Base-by-base conservation (phyloP, 2,797 vertebrate species). In the Takifugu ocellatus region DNA sequence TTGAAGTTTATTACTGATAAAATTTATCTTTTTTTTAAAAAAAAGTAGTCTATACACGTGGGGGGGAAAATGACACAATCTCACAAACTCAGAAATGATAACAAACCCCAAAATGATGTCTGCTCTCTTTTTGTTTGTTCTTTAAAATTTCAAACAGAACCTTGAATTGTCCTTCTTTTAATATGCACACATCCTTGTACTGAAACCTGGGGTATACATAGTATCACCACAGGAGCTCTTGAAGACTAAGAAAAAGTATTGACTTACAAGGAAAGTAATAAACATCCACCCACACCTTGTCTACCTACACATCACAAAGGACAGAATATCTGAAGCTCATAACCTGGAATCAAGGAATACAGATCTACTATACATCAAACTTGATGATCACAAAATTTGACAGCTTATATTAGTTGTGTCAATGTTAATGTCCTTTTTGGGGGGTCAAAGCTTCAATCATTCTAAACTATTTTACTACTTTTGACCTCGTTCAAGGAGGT, bases 251-350 rank as follows among this genome's bases (percentile, higher is more conserved):
- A 66, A 79, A 81, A 74, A 80, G 66, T 77, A 76, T 80, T 50
- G 69, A 65, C 72, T 72, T 7, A 52, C 74, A 57, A 73, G 77
- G 56, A 82, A 82, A 81, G 83, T 85, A 85, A 80, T 87, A 81
- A 87, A 84, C 78, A 79, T 71, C 75, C 83, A 81, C 85, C 82
- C 81, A 84, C 83, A 86, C 84, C 79, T 83, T 80, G 71, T 86
- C 84, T 78, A 66, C 88, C 87, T 80, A 81, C 84, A 56, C 79
- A 45, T 77, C 75, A 59, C 66, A 57, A 70, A 70, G 72, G 66
- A 78, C 74, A 3, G 26, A 63, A 75, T 83, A 74, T 74, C 70
- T 68, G 70, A 64, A 55, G 79, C 65, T 15, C 73, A 83, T 72
- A 78, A 75, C 70, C 79, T 66, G 70, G 74, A 86, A 79, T 77